Conservation (phyloP, 2,797 vertebrate genomes). For the Xiphophorus birchmanni region DNA sequence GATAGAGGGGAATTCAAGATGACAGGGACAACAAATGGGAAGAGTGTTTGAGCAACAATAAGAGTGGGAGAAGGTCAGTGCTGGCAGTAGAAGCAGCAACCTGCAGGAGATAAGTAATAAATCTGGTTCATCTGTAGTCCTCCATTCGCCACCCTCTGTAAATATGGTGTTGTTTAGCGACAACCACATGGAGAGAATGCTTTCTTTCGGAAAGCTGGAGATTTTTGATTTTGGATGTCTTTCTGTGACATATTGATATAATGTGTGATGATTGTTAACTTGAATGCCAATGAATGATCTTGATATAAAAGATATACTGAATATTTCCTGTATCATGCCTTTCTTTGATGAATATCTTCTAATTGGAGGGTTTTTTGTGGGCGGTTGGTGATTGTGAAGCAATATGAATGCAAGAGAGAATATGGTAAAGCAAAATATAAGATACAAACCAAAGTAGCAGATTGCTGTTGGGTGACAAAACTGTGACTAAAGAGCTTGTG, state of each 20-base stretch:
- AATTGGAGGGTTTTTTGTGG: neutral
- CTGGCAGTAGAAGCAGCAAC: slow-evolving; percentile 62
- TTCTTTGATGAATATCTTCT: slow-evolving; percentile 26
- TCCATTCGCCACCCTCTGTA: slow-evolving; percentile 58
- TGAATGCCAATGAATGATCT: slow-evolving; percentile 62
- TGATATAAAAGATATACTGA: slow-evolving; percentile 66
- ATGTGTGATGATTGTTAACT: slow-evolving; percentile 68
- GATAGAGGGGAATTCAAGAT: slow-evolving; percentile 4
- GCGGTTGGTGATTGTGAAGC: neutral
- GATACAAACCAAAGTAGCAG: slow-evolving; percentile 26
- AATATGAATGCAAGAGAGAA: slow-evolving; percentile 3
- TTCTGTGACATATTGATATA: slow-evolving; percentile 77
- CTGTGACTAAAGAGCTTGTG: slow-evolving; percentile 21
- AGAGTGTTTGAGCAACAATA: slow-evolving; percentile 48
- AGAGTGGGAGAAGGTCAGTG: slow-evolving; percentile 35
- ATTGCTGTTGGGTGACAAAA: slow-evolving; percentile 29
- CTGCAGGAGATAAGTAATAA: slow-evolving; percentile 56
- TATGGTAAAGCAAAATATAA: slow-evolving; percentile 3
- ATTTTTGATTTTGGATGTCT: slow-evolving; percentile 74
- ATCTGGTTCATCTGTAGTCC: slow-evolving; percentile 37
- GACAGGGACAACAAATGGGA: slow-evolving; percentile 1
- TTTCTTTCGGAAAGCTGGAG: slow-evolving; percentile 72
- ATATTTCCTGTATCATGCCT: slow-evolving; percentile 62
- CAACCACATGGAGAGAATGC: slow-evolving; percentile 67
- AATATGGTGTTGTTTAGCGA: slow-evolving; percentile 63